These are phyloP conservation scores for Eurosta solidaginis DNA, from an alignment of 1,140 invertebrate species.

Conservation along the genomic window DNA sequence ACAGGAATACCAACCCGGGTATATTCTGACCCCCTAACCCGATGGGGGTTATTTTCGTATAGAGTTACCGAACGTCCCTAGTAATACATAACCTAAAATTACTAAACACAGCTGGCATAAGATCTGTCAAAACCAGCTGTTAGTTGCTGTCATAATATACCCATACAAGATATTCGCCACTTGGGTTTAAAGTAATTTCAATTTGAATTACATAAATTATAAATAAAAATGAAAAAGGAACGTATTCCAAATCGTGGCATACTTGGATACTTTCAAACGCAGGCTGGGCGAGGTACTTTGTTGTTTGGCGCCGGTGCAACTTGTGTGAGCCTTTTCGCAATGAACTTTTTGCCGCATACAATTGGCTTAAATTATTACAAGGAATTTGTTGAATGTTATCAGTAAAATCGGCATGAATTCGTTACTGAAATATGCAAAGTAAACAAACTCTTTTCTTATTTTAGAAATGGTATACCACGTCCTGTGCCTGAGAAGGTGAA, in stretches of 20 bases:
- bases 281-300: constrained; percentile 44
- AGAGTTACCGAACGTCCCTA: too few species aligned
- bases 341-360: constrained; percentile 62
- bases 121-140: constrained; percentile 8
- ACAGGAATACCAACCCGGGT: too few species aligned
- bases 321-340: constrained; percentile 42
- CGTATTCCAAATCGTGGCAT: not conserved
- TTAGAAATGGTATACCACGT: constrained; percentile 61
- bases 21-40: too few species aligned
- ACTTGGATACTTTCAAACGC: constrained; percentile 33
- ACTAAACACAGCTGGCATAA: not conserved
- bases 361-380: constrained; percentile 62
- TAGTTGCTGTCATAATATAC: not conserved
- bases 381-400: constrained; percentile 63
- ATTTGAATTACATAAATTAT: not conserved
- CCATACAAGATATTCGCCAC: too few species aligned
- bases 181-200: too few species aligned
- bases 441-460: constrained; percentile 50
- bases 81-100: too few species aligned
- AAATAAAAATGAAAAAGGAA: constrained; percentile 24
- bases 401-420: constrained; percentile 51
- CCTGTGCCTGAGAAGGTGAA: constrained; percentile 57
- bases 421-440: not conserved
- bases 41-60: too few species aligned
- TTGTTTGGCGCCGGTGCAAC: constrained; percentile 36